phyloP scores from a whole-genome alignment of 2,888 invertebrate genomes.

The Mythimna lalbum region DNA sequence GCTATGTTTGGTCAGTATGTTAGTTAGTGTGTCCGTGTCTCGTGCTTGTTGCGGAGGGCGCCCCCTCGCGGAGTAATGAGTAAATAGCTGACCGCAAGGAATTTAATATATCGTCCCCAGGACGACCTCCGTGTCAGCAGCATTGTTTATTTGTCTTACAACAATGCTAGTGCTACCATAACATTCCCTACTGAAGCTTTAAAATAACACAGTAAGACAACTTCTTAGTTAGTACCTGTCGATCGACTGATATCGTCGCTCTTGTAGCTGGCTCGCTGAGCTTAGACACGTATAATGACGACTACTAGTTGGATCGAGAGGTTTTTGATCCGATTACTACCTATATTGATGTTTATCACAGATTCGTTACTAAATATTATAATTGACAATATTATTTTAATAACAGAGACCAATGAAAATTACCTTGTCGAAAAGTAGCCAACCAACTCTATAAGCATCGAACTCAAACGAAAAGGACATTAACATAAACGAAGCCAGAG shows the following conservation, averaged over 20 bases:
- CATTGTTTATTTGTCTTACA: conserved; percentile 18
- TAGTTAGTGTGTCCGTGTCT: background rate
- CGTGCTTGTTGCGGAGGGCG: conserved; percentile 13
- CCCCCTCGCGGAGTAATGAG: conserved; percentile 61
- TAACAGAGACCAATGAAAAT: background rate
- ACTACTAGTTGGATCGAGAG: too few relatives aligned
- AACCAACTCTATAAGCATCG: background rate
- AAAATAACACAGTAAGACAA: background rate
- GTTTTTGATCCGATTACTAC: too few relatives aligned
- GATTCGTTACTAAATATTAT: background rate
- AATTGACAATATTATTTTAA: background rate
- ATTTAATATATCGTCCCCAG: conserved; percentile 68
- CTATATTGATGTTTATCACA: too few relatives aligned
- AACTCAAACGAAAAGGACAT: background rate
- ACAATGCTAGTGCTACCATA: conserved; percentile 12
- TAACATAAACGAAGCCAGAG: background rate
- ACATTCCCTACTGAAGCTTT: background rate
- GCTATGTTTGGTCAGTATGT: background rate
- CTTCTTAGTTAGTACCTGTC: background rate
- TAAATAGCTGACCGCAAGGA: conserved; percentile 69
- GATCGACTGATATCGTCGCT: background rate
- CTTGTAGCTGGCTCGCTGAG: background rate
- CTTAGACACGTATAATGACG: background rate
- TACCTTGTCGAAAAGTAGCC: background rate
- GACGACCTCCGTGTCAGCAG: background rate